Conservation (phyloP, 2,113 vertebrate species). For the Nothocercus nigrocapillus region DNA sequence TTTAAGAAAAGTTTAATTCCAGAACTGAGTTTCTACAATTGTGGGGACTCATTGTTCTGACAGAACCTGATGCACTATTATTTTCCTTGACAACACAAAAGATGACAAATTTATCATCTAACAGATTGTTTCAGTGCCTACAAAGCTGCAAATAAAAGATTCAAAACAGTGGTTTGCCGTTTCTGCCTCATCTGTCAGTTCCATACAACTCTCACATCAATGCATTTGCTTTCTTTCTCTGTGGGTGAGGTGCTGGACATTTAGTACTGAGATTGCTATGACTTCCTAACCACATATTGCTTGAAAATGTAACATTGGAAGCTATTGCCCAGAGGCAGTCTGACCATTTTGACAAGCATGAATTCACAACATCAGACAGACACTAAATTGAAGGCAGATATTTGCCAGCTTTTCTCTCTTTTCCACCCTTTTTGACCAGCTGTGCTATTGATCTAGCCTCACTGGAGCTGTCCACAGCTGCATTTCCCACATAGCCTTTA, state of each 20-base stretch:
- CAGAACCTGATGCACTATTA: not conserved
- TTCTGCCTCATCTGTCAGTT: not conserved
- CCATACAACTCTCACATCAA: not conserved
- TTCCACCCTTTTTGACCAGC: not conserved
- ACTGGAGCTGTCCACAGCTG: not conserved
- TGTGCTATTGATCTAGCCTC: not conserved
- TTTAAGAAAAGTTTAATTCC: not conserved
- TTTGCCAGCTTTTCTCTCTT: conserved; percentile 11
- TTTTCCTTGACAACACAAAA: not conserved
- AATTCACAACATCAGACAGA: not conserved
- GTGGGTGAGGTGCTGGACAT: not conserved
- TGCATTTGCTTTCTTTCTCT: not conserved
- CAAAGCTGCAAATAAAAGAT: not conserved
- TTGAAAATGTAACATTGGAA: not conserved
- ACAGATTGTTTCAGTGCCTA: not conserved
- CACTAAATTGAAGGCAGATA: conserved; percentile 10
- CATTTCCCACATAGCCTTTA: not conserved
- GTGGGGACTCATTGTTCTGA: not conserved
- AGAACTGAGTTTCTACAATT: not conserved
- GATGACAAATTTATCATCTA: not conserved
- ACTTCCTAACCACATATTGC: not conserved
- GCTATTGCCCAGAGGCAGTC: not conserved
- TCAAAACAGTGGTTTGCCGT: not conserved
- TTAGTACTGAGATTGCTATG: not conserved
- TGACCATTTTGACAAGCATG: not conserved